Percentiles rank a stretch among this genome's conserved stretches.
These are phyloP conservation scores for Dichetophora obliterata DNA, from an alignment of 2,888 invertebrate genomes.

Conservation along the genomic window DNA sequence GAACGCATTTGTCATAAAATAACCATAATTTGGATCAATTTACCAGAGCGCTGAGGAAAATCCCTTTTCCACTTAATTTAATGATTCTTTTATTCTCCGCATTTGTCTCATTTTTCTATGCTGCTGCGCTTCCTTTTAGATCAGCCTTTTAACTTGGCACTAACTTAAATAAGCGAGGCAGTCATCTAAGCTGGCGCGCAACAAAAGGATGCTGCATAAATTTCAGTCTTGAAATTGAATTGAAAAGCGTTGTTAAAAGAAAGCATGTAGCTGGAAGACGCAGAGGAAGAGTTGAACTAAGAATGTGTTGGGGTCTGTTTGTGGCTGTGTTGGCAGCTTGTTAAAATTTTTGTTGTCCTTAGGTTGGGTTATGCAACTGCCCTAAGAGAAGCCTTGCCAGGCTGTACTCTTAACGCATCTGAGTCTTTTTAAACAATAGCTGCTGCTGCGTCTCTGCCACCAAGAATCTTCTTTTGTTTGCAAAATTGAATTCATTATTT, in stretches of 20 bases:
- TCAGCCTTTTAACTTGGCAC: conserved; percentile 2
- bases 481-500: conserved; percentile 4
- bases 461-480: neutral
- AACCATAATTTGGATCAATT: conserved; percentile 68
- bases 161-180: neutral
- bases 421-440: neutral
- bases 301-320: neutral
- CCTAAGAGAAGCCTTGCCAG: neutral
- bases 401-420: neutral
- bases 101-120: conserved; percentile 32
- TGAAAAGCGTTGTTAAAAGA: neutral
- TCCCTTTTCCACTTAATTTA: conserved; percentile 39
- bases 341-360: neutral
- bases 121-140: neutral
- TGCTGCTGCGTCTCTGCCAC: neutral
- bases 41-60: conserved; percentile 36
- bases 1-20: conserved; percentile 63
- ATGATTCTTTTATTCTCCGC: conserved; percentile 41
- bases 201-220: neutral
- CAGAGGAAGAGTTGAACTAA: neutral
- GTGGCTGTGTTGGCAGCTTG: neutral
- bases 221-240: neutral
- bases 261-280: neutral
- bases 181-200: no score
- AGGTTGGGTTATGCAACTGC: neutral